Base-by-base conservation (phyloP, 2,888 invertebrate species). In the Ganaspis brasiliensis region DNA sequence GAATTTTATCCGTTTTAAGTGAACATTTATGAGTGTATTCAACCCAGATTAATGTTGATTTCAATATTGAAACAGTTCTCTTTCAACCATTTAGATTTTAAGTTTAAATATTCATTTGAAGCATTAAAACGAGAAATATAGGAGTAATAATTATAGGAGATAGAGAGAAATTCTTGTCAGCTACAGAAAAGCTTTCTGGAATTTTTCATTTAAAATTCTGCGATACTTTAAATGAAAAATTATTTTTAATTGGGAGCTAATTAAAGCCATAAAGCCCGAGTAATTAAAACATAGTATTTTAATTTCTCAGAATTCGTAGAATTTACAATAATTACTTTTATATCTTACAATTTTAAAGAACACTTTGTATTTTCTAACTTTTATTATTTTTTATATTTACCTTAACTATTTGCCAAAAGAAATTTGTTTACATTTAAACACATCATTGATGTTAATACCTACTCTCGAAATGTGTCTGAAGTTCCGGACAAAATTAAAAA, bases 61-160 rank as follows among this genome's bases (percentile, higher is more conserved):
- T 52, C n/a, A 52, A 52, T 57, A 63, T 63, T 63, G 19, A 63
- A 63, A 40, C 63, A 21, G 21, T 21, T 63, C 12, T 5, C 21
- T 40, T 63, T 63, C 37, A 21, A 21, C 21, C 21, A 21, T 63
- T 63, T 14, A 40, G 37, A 37, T 40, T 21, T 63, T 37, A 14
- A 40, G 6, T 14, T 63, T 12, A 40, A 63, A 63, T 40, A 63
- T 40, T 63, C 5, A 61, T 61, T 12, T 35, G 1, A 1, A 21
- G 12, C 16, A 61, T 16, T 49, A 16, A 49, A 49, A 16, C 49
- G 49, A 8, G 49, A 49, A 49, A 19, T 49, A n/a, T 49, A 49
- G 3, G n/a, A 6, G n/a, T 49, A 49, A 49, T 16, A n/a, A 49
- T 49, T 49, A 49, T 49, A 45, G n/a, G n/a, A n/a, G 12, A 1